Base-by-base conservation (phyloP, 2,113 vertebrate species). In the Smithornis capensis region DNA sequence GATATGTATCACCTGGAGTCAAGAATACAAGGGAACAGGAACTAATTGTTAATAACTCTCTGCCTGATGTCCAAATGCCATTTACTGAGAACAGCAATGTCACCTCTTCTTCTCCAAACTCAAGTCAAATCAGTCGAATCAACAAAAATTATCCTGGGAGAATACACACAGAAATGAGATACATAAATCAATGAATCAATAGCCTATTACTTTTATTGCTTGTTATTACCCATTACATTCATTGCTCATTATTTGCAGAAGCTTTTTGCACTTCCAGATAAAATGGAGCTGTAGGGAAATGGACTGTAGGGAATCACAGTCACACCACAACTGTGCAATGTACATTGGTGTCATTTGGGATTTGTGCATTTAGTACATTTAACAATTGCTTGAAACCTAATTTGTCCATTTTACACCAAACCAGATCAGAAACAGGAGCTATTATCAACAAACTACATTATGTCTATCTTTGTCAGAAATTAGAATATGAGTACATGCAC, bases 101-200 rank as follows among this genome's bases (percentile, higher is more conserved):
- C 40, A 91, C 4, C 35, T 89, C 33, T 40, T 92, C 38, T 68
- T 84, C 76, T 73, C 16, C 83, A 82, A 75, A 56, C 35, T 83
- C 31, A 91, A 73, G 53, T 79, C 59, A 83, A 81, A 93, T 70
- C 70, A 87, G 35, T 17, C n/a, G 38, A 77, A 83, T 69, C 49
- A 87, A 71, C 37, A 80, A 93, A 96, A 86, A 83, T 28, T 31
- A 59, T 70, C 38, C 56, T 53, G 31, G n/a, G 53, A 94, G 37
- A 93, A 89, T 37, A 85, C 19, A 89, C 52, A 63, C 4, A 87
- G 95, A 95, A 97, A 85, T 69, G 44, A 65, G 7, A 77, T 19
- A 22, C 17, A 69, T 53, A 29, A 74, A 67, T 74, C 64, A 88
- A 44, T 40, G 21, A 82, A 79, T 92, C 81, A 68, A 71, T 14